These are phyloP conservation scores for Antechinus flavipes DNA, from an alignment of 2,113 vertebrate species.

Conservation along the genomic window DNA sequence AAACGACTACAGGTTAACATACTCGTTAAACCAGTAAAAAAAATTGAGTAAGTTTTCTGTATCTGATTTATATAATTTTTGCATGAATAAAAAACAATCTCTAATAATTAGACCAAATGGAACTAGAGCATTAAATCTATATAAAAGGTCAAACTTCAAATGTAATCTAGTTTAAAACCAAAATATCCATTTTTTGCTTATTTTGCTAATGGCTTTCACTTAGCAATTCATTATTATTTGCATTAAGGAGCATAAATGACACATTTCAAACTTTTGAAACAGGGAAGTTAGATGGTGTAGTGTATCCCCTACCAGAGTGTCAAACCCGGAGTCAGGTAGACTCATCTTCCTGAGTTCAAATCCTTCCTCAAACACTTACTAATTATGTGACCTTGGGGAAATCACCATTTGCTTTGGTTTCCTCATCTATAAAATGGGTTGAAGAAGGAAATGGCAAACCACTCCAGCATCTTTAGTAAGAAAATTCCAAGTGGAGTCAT, in stretches of 20 bases:
- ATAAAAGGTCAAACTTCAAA: neutral
- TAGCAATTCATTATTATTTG: neutral
- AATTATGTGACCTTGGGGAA: neutral
- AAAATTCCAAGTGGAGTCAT: neutral
- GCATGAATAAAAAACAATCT: neutral
- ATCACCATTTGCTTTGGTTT: too few species aligned
- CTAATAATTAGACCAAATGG: neutral
- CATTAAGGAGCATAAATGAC: neutral
- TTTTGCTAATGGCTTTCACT: neutral
- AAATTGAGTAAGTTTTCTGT: conserved; percentile 88
- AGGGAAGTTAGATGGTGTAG: neutral
- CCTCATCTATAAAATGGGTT: too few species aligned
- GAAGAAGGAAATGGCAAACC: too few species aligned
- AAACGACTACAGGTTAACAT: conserved; percentile 95
- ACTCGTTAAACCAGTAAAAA: conserved; percentile 86
- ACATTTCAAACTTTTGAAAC: neutral
- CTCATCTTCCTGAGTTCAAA: neutral
- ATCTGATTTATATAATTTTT: neutral
- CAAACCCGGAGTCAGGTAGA: neutral
- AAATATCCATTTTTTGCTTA: neutral
- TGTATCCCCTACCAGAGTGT: neutral
- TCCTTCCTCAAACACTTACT: neutral
- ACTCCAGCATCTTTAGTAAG: neutral
- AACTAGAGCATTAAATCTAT: neutral
- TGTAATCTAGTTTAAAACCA: neutral